A percentile compares a stretch with the other conserved stretches of the same genome.
Conservation (phyloP, 2,888 invertebrate species). For the Microctonus hyperodae region DNA sequence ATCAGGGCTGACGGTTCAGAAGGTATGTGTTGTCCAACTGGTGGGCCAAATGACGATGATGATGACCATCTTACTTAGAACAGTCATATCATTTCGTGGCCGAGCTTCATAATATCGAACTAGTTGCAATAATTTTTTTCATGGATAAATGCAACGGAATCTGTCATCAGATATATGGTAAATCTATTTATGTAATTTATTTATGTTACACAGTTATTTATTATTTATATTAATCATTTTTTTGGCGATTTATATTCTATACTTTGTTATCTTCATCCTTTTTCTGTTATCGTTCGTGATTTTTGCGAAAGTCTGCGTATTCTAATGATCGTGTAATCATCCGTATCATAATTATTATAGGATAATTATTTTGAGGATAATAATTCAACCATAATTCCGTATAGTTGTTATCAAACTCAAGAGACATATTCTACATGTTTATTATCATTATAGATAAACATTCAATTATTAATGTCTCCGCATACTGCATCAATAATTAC, state of each 20-base stretch:
- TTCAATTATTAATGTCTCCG: neutral
- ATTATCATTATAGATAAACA: neutral
- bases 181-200: neutral
- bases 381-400: no score
- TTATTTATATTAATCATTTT: no score
- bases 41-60: slow-evolving; percentile 65
- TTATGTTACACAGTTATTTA: neutral
- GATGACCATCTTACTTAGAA: slow-evolving; percentile 56
- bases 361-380: no score
- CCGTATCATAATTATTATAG: no score
- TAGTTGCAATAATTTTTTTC: slow-evolving; percentile 25
- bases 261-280: no score
- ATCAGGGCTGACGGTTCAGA: slow-evolving; percentile 84
- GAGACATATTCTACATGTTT: neutral
- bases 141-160: slow-evolving; percentile 14
- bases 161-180: slow-evolving; percentile 1
- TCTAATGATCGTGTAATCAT: no score
- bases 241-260: no score
- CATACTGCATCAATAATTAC: neutral
- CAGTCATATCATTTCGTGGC: slow-evolving; percentile 28
- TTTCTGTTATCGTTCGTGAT: no score
- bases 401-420: neutral
- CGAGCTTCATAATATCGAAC: slow-evolving; percentile 41
- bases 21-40: slow-evolving; percentile 80
- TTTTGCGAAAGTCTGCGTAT: no score